Conservation (phyloP, 2,888 invertebrate species). For the Eristalinus aeneus region DNA sequence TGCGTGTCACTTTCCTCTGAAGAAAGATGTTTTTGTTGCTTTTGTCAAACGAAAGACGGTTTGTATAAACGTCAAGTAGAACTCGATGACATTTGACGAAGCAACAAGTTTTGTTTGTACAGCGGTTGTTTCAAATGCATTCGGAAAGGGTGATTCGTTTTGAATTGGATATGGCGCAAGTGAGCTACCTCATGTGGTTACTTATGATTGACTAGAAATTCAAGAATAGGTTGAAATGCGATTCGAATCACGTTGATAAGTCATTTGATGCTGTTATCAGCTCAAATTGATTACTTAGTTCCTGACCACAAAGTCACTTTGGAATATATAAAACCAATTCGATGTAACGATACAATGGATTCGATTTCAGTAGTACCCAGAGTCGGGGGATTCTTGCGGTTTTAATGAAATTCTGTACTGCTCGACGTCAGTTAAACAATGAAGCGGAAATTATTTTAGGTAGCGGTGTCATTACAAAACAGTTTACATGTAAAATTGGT, state of each 20-base stretch:
- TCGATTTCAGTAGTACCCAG: neutral
- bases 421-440: too few species aligned
- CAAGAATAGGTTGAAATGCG: neutral
- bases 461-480: too few species aligned
- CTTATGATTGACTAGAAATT: neutral
- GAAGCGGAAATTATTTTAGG: too few species aligned
- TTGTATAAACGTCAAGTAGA: neutral
- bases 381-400: neutral
- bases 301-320: neutral
- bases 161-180: neutral
- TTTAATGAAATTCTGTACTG: neutral
- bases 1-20: slow-evolving; percentile 70
- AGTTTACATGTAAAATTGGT: too few species aligned
- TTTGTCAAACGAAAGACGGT: slow-evolving; percentile 69
- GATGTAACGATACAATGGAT: slow-evolving; percentile 3
- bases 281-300: neutral
- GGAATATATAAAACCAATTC: neutral
- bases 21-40: slow-evolving; percentile 70
- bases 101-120: slow-evolving; percentile 8
- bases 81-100: neutral
- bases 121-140: slow-evolving; percentile 14
- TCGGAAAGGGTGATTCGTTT: neutral
- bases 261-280: neutral
- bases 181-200: too few species aligned
- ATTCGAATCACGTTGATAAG: neutral